These are phyloP conservation scores for Paedocypris sp. DNA, from an alignment of 2,113 vertebrate species.

Conservation along the genomic window DNA sequence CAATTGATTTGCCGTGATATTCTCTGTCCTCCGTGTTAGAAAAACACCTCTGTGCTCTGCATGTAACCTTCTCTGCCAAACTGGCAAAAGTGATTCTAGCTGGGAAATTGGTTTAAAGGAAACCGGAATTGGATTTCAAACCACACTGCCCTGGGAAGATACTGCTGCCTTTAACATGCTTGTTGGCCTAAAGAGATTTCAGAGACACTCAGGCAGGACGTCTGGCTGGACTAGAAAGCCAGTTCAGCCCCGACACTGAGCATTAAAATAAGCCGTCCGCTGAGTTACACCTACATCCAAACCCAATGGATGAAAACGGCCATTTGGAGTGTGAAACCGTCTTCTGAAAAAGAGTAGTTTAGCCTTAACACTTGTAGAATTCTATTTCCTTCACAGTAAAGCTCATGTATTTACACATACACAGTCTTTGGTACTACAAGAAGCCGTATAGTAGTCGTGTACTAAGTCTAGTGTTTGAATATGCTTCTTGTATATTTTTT, in stretches of 20 bases:
- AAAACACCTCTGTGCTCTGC: slow-evolving; percentile 21
- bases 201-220: slow-evolving; percentile 1
- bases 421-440: too few species aligned
- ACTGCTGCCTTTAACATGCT: slow-evolving; percentile 24
- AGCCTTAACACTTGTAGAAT: too few species aligned
- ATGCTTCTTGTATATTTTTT: too few species aligned
- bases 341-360: too few species aligned
- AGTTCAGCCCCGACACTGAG: not conserved
- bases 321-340: too few species aligned
- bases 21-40: not conserved
- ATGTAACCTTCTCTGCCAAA: slow-evolving; percentile 31
- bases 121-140: slow-evolving; percentile 33
- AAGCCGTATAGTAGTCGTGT: too few species aligned
- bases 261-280: not conserved
- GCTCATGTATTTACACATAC: too few species aligned
- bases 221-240: not conserved
- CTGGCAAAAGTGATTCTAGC: slow-evolving; percentile 31
- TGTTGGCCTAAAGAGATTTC: slow-evolving; percentile 27
- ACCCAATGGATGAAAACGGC: too few species aligned
- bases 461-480: too few species aligned
- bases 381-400: too few species aligned
- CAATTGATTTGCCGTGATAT: slow-evolving; percentile 16
- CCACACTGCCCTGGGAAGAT: slow-evolving; percentile 25
- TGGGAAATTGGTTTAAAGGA: slow-evolving; percentile 40
- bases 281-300: too few species aligned